These are phyloP conservation scores for Acanthisitta chloris DNA, from an alignment of 2,113 vertebrate species.

Conservation along the genomic window DNA sequence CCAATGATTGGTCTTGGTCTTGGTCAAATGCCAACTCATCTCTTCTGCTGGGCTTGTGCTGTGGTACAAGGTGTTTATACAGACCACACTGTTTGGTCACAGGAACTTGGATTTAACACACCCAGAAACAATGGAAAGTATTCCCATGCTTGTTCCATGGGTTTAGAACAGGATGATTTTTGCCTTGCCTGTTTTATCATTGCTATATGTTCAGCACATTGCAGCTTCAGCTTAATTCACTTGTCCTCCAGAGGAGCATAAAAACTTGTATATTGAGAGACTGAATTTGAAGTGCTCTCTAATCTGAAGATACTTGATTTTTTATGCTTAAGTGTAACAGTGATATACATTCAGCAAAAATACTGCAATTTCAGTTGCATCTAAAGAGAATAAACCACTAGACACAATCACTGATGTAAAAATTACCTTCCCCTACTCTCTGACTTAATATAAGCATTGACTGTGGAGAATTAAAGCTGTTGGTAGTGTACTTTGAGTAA, in stretches of 20 bases:
- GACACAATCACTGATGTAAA: neutral
- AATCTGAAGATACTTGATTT: slow-evolving; percentile 38
- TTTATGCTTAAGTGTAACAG: slow-evolving; percentile 13
- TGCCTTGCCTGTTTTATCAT: neutral
- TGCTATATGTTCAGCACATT: neutral
- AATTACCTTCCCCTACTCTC: neutral
- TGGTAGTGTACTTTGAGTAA: neutral
- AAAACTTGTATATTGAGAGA: neutral
- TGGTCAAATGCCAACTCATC: no score
- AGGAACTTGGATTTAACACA: neutral
- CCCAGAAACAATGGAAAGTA: neutral
- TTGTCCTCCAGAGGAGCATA: neutral
- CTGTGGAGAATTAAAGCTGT: neutral
- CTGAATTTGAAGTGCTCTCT: neutral
- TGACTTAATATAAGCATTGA: neutral
- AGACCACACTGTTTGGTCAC: neutral
- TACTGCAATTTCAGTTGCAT: slow-evolving; percentile 3
- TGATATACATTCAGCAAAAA: neutral
- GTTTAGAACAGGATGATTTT: neutral
- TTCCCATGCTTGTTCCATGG: neutral
- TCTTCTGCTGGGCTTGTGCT: neutral
- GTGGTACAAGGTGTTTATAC: neutral
- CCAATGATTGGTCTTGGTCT: no score
- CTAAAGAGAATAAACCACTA: slow-evolving; percentile 1
- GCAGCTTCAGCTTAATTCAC: slow-evolving; percentile 32